Evolutionary conservation across 2,113 vertebrate species (phyloP).

Genomic region (Prochilodus magdalenae): DNA sequence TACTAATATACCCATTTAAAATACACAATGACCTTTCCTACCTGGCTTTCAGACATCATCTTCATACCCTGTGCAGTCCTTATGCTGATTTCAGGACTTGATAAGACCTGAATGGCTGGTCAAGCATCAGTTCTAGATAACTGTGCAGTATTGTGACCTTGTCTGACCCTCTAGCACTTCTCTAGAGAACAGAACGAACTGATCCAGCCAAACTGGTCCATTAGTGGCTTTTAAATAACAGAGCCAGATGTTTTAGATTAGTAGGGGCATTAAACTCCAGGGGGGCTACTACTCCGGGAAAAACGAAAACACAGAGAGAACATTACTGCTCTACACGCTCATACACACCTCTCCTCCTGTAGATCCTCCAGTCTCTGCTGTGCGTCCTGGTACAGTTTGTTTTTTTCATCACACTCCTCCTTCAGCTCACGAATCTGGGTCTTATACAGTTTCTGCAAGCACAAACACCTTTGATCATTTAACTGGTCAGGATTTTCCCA

Average conservation of each 20-base stretch:
- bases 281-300: background rate
- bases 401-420: constrained; percentile 90
- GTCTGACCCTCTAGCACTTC: background rate
- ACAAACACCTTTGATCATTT: background rate
- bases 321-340: background rate
- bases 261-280: background rate
- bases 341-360: constrained; percentile 87
- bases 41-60: no score
- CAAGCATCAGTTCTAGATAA: no score
- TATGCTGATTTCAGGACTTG: no score
- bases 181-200: background rate
- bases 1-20: no score
- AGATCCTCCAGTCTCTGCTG: constrained; percentile 88
- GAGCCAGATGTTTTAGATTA: background rate
- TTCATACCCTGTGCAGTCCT: no score
- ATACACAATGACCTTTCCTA: no score
- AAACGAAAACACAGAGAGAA: background rate
- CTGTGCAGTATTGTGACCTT: background rate
- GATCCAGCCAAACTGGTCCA: background rate
- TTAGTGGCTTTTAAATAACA: background rate
- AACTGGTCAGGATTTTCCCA: background rate
- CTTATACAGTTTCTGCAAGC: constrained; percentile 91
- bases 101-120: no score
- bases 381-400: constrained; percentile 85
- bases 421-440: constrained; percentile 94